Evolutionary conservation across 2,888 invertebrate species (phyloP).

Genomic region (Eupithecia centaureata): DNA sequence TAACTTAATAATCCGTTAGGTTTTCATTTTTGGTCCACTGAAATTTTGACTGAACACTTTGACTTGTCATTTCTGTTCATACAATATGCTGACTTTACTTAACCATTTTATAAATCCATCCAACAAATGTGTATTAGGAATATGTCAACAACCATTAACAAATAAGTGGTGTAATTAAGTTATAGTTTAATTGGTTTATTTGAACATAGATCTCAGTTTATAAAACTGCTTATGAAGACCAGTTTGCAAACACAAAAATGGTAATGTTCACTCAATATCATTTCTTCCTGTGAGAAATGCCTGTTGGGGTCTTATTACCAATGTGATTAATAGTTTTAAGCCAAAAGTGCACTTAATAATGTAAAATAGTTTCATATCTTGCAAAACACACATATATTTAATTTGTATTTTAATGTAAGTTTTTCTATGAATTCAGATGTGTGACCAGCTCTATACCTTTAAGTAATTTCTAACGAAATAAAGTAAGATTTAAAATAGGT

Average conservation of each 20-base stretch:
- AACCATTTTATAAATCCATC: not conserved
- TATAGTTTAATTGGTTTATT: slow-evolving; percentile 29
- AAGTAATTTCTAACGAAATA: slow-evolving; percentile 17
- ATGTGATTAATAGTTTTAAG: not conserved
- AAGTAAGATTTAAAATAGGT: slow-evolving; percentile 13
- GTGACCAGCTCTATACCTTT: slow-evolving; percentile 13
- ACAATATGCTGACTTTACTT: not conserved
- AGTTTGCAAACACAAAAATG: not conserved
- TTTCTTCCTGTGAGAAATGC: slow-evolving; percentile 53
- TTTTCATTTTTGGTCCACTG: not conserved
- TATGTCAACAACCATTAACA: not conserved
- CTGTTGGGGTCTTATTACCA: slow-evolving; percentile 40
- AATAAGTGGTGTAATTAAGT: slow-evolving; percentile 20
- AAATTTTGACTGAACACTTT: not conserved
- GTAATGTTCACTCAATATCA: slow-evolving; percentile 47
- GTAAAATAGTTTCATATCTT: slow-evolving; percentile 2
- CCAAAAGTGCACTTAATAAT: slow-evolving; percentile 11
- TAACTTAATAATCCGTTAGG: no score
- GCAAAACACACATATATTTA: not conserved
- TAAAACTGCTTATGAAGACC: slow-evolving; percentile 22
- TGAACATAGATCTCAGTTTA: slow-evolving; percentile 35
- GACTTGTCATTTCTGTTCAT: not conserved
- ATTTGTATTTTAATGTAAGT: not conserved
- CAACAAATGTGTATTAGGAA: no score
- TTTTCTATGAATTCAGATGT: not conserved